Percentiles rank a stretch among this genome's conserved stretches.
These are phyloP conservation scores for Drosophila borealis DNA, from an alignment of 2,888 invertebrate species.

Conservation along the genomic window DNA sequence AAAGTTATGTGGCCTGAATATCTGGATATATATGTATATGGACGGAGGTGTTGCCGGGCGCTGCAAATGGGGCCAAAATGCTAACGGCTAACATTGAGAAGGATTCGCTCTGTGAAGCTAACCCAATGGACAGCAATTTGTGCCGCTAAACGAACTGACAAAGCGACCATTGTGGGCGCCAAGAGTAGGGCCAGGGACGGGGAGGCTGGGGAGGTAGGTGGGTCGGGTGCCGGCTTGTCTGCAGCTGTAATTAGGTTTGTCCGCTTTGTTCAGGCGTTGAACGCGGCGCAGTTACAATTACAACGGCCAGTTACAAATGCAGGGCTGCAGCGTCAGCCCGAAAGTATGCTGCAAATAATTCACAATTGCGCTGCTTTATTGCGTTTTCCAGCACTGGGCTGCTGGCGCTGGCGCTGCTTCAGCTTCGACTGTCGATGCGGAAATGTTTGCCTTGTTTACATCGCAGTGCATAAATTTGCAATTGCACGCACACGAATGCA, in stretches of 20 bases:
- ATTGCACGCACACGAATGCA: constrained; percentile 71
- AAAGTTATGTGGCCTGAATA: constrained; percentile 53
- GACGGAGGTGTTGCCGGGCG: constrained; percentile 3
- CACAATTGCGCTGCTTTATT: constrained; percentile 62
- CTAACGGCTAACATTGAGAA: constrained; percentile 2
- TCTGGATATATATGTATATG: constrained; percentile 7
- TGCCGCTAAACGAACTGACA: constrained; percentile 75
- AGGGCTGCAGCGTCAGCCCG: constrained; percentile 39
- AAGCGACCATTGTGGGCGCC: constrained; percentile 57
- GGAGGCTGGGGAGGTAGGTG: not conserved
- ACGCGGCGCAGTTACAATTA: constrained; percentile 28
- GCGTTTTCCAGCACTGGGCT: constrained; percentile 17
- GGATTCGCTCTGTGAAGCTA: constrained; percentile 31
- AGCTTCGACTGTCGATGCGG: constrained; percentile 53
- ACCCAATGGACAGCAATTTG: constrained; percentile 79
- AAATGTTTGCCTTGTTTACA: constrained; percentile 80
- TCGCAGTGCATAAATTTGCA: constrained; percentile 79
- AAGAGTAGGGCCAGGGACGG: not conserved
- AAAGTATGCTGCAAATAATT: constrained; percentile 79
- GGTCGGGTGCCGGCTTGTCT: constrained; percentile 39
- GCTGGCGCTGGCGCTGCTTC: constrained; percentile 8
- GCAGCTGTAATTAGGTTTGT: constrained; percentile 79
- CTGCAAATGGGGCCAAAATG: constrained; percentile 14
- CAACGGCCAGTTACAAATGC: constrained; percentile 20
- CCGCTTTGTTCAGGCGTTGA: constrained; percentile 30